Base-by-base conservation (phyloP, 2,888 invertebrate species). In the Pomacea canaliculata region DNA sequence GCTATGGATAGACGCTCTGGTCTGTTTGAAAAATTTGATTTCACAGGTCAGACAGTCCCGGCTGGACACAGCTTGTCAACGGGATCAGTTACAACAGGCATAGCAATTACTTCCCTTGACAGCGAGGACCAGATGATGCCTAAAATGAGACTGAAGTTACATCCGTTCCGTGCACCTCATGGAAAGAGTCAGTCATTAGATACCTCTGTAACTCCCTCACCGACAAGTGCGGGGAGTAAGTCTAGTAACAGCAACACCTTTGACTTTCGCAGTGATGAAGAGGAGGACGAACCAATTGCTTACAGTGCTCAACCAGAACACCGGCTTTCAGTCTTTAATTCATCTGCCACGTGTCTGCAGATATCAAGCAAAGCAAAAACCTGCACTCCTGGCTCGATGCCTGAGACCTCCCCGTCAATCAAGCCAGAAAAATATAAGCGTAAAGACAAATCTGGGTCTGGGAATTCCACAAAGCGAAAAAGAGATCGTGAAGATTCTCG, bases 211-310 rank as follows among this genome's bases (percentile, higher is more conserved):
- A 68, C 67, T n/a, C 65, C 69, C 23, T 75, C 71, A 18, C 77
- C 75, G 8, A 76, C 72, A 13, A 66, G 78, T 23, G 63, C 77
- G 19, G 78, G 78, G 9, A 78, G 78, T 23, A 78, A 78, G 70
- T 74, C 78, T 46, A 80, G 75, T 76, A 78, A 66, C 71, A 77
- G 74, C 65, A 76, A 76, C 23, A 83, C 84, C 10, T 87, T 86
- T 83, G 87, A 87, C 77, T 87, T 87, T 77, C 84, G 85, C 76
- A 87, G 87, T 84, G 87, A 87, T 73, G 87, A 87, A 71, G 86
- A 86, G 60, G 87, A 87, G 62, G 85, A 85, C 75, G 81, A 83
- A 9, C 76, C 80, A 27, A 80, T 83, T 76, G 79, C 79, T 27
- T 69, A 69, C 46, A 60, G 75, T 19, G 62, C 77, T 19, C 78